Evolutionary conservation across 2,797 vertebrate species (phyloP).

Genomic region (Percopsis omiscomaycus): DNA sequence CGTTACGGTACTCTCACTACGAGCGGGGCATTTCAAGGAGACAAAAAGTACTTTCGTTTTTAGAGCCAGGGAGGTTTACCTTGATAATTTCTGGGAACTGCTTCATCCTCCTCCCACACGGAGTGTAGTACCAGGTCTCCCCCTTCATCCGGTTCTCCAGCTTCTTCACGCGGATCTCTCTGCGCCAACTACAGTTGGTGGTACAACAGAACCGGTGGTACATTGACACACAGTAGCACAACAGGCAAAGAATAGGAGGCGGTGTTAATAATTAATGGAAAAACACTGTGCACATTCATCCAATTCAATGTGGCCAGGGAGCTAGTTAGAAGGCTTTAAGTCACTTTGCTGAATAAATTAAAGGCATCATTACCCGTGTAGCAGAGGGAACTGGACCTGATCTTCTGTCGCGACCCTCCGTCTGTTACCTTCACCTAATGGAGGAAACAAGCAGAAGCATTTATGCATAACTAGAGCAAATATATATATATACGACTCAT

Average conservation of each 20-base stretch:
- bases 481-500: too few species aligned
- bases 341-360: background rate
- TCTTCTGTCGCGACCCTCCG: slow-evolving; percentile 91
- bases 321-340: background rate
- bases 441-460: slow-evolving; percentile 28
- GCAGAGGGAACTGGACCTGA: slow-evolving; percentile 90
- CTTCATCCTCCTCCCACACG: slow-evolving; percentile 96
- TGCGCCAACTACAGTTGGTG: slow-evolving; percentile 86
- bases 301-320: background rate
- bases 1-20: background rate
- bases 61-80: slow-evolving; percentile 65
- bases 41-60: background rate
- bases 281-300: background rate
- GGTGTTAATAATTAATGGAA: background rate
- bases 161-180: slow-evolving; percentile 92
- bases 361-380: slow-evolving; percentile 82
- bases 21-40: background rate
- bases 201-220: background rate
- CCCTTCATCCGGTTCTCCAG: slow-evolving; percentile 91
- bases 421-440: slow-evolving; percentile 81
- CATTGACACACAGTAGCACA: background rate
- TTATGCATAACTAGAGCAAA: too few species aligned
- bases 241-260: background rate
- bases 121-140: slow-evolving; percentile 97
- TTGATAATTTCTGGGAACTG: slow-evolving; percentile 98